These are phyloP conservation scores for Chelon labrosus DNA, from an alignment of 2,797 vertebrate genomes.

Conservation along the genomic window DNA sequence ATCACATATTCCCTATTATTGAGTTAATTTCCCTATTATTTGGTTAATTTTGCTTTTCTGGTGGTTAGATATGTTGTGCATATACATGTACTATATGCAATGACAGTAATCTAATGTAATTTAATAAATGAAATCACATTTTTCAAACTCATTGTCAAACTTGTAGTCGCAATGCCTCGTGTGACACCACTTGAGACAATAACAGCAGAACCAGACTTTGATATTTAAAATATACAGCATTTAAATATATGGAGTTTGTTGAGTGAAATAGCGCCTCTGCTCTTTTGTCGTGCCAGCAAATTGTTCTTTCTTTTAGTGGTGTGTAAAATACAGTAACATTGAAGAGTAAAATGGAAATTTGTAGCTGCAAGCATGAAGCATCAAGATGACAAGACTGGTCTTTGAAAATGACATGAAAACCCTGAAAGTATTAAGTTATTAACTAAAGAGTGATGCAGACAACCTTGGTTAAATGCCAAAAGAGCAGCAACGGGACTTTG, in stretches of 20 bases:
- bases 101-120: too few relatives aligned
- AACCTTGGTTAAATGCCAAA: constrained; percentile 29
- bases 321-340: constrained; percentile 3
- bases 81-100: too few relatives aligned
- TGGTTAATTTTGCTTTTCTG: too few relatives aligned
- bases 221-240: neutral
- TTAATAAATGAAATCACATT: too few relatives aligned
- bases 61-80: too few relatives aligned
- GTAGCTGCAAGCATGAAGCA: constrained; percentile 12
- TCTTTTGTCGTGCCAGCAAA: neutral
- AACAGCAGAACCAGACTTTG: too few relatives aligned
- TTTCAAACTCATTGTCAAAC: too few relatives aligned
- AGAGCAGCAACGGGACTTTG: constrained; percentile 11
- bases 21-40: too few relatives aligned
- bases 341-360: constrained; percentile 30
- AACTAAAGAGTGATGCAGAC: constrained; percentile 35
- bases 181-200: neutral
- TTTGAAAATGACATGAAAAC: constrained; percentile 35
- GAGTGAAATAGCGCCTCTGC: neutral
- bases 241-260: neutral
- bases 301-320: neutral
- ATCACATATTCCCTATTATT: too few relatives aligned
- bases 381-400: neutral
- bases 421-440: constrained; percentile 13
- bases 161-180: too few relatives aligned